Evolutionary conservation across 2,113 vertebrate species (phyloP).

Genomic region (Sprattus sprattus): DNA sequence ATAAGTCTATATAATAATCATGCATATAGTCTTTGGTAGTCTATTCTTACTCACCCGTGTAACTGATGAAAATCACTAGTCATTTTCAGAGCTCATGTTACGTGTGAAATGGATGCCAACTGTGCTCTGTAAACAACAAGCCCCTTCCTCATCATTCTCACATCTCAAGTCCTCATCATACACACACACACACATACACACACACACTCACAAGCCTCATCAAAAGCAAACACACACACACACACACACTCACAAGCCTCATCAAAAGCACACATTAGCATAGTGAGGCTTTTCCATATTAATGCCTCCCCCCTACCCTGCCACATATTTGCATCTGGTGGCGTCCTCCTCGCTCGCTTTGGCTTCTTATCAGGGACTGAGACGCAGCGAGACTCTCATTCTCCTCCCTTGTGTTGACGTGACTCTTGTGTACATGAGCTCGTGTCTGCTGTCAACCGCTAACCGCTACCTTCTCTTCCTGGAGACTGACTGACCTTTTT

Average conservation of each 20-base stretch:
- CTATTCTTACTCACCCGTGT: not conserved
- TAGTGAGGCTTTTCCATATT: constrained; percentile 26
- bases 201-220: not conserved
- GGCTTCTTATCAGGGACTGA: constrained; percentile 56
- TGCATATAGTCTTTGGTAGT: not conserved
- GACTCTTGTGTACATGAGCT: constrained; percentile 61
- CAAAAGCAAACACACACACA: not conserved
- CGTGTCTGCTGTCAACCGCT: constrained; percentile 47
- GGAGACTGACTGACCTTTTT: constrained; percentile 64
- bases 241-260: constrained; percentile 9
- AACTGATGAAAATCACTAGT: not conserved
- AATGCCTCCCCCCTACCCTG: constrained; percentile 9
- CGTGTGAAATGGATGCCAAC: not conserved
- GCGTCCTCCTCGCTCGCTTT: constrained; percentile 46
- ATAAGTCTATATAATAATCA: too few species aligned
- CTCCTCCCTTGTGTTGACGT: constrained; percentile 46
- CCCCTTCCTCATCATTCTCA: not conserved
- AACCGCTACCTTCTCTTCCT: too few species aligned
- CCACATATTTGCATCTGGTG: constrained; percentile 30
- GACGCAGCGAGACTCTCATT: constrained; percentile 40
- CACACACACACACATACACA: not conserved
- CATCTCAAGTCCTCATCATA: not conserved
- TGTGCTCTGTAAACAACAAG: not conserved
- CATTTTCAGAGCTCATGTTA: not conserved
- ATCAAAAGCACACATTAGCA: constrained; percentile 12